phyloP scores from a whole-genome alignment of 2,888 invertebrate species.

The Rhogogaster chlorosoma region DNA sequence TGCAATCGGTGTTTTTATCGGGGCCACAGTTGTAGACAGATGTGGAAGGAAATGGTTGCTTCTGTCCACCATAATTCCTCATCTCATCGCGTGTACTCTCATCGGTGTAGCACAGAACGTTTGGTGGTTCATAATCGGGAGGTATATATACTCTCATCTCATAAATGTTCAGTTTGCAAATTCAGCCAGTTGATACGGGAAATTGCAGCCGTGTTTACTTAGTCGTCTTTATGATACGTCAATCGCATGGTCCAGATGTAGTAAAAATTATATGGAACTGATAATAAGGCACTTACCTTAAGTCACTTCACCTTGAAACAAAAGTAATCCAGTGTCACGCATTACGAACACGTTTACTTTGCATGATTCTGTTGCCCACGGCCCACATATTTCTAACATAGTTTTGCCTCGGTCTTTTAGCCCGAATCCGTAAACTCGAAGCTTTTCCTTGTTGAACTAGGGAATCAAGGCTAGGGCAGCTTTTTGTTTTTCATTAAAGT shows the following conservation, averaged over 20 bases:
- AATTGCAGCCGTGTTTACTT: neutral
- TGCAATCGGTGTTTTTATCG: constrained; percentile 56
- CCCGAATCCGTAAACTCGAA: neutral
- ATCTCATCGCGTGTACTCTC: constrained; percentile 55
- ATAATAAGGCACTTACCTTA: neutral
- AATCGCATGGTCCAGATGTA: neutral
- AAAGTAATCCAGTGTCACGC: neutral
- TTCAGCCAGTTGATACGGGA: neutral
- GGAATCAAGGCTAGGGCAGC: neutral
- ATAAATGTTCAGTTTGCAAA: too few relatives aligned
- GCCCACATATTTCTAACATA: neutral
- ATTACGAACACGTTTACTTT: neutral
- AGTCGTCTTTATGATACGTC: neutral
- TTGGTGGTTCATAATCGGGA: constrained; percentile 52
- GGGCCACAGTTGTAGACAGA: constrained; percentile 53
- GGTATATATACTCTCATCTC: neutral
- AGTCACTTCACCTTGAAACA: neutral
- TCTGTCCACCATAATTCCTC: constrained; percentile 47
- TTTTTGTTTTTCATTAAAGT: neutral
- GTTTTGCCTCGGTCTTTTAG: neutral
- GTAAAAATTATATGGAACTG: neutral
- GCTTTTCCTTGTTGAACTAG: neutral
- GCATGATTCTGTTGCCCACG: neutral
- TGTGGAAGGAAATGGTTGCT: constrained; percentile 61
- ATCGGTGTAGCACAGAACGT: constrained; percentile 52